Conservation (phyloP, 2,888 invertebrate species). For the Pammene fasciana region DNA sequence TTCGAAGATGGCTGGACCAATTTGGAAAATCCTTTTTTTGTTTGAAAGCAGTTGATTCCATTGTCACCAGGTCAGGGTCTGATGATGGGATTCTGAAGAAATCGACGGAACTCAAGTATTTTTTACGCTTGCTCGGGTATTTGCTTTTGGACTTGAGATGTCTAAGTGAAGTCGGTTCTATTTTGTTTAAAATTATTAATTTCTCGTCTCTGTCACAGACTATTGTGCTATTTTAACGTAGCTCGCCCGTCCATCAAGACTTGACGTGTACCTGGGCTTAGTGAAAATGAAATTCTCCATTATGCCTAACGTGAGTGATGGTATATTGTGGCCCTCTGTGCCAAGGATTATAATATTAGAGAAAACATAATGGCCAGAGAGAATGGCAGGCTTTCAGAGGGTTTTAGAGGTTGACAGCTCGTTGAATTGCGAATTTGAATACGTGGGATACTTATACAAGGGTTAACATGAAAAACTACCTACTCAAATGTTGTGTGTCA, state of each 20-base stretch:
- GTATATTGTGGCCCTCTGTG: slow-evolving; percentile 28
- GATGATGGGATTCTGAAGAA: too few relatives aligned
- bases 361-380: slow-evolving; percentile 29
- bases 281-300: slow-evolving; percentile 41
- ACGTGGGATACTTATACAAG: neutral
- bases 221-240: slow-evolving; percentile 31
- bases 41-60: too few relatives aligned
- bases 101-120: too few relatives aligned
- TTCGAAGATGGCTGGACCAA: too few relatives aligned
- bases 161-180: too few relatives aligned
- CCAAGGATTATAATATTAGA: slow-evolving; percentile 34
- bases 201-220: neutral
- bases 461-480: neutral
- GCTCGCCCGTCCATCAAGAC: slow-evolving; percentile 35
- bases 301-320: slow-evolving; percentile 37
- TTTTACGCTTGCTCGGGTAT: too few relatives aligned
- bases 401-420: slow-evolving; percentile 19
- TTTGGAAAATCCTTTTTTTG: too few relatives aligned
- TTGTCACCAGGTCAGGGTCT: too few relatives aligned
- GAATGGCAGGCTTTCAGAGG: slow-evolving; percentile 15
- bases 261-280: slow-evolving; percentile 41
- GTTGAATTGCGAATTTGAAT: slow-evolving; percentile 10
- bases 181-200: too few relatives aligned
- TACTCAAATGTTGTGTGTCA: neutral
- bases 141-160: too few relatives aligned